phyloP scores from a whole-genome alignment of 2,888 invertebrate genomes.

The Nysson spinosus region DNA sequence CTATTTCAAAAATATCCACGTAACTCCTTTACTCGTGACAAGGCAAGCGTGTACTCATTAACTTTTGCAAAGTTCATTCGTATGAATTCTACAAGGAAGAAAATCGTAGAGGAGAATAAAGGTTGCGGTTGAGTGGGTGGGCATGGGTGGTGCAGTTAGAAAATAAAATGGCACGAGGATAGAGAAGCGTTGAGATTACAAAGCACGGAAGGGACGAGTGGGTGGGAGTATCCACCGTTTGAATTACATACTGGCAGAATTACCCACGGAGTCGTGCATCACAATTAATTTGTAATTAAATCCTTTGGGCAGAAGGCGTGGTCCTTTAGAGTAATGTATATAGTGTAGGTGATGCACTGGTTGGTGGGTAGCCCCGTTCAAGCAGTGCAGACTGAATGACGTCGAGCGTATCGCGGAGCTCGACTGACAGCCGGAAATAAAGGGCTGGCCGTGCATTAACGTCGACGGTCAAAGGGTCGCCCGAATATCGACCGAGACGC shows the following conservation, averaged over 20 bases:
- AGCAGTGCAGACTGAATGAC: constrained; percentile 44
- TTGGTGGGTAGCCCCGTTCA: constrained; percentile 46
- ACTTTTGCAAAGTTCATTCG: no score
- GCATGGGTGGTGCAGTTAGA: neutral
- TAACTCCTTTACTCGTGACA: no score
- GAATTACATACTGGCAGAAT: constrained; percentile 56
- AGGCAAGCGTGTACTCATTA: no score
- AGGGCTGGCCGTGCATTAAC: constrained; percentile 67
- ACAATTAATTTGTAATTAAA: constrained; percentile 73
- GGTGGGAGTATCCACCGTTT: constrained; percentile 21
- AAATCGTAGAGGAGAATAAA: constrained; percentile 6
- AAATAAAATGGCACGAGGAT: constrained; percentile 31
- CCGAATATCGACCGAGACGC: constrained; percentile 64
- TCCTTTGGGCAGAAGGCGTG: constrained; percentile 62
- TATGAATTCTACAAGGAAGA: no score
- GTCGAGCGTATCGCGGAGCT: constrained; percentile 58
- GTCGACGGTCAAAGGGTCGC: constrained; percentile 67
- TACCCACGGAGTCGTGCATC: constrained; percentile 60
- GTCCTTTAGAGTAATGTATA: constrained; percentile 45
- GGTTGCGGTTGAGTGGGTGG: neutral
- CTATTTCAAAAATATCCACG: no score
- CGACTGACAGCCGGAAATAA: constrained; percentile 72
- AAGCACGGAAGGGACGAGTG: constrained; percentile 31
- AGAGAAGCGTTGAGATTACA: constrained; percentile 15
- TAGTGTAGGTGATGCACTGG: constrained; percentile 28